A percentile compares a stretch with the other conserved stretches of the same genome.
Evolutionary conservation across 2,113 vertebrate species (phyloP).

Genomic region (Melospiza melodia): DNA sequence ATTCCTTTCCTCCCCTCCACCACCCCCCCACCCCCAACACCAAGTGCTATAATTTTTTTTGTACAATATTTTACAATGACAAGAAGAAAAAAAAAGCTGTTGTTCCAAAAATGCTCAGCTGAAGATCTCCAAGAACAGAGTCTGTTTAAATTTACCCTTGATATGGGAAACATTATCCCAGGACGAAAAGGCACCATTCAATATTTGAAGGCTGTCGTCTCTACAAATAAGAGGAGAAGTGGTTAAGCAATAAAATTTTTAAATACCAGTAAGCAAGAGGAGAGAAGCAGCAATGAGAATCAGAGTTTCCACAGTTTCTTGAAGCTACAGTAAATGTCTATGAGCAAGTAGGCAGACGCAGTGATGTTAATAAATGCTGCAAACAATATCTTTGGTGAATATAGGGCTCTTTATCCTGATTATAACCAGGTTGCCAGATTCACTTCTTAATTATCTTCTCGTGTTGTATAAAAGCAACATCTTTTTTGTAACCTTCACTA

Average conservation of each 20-base stretch:
- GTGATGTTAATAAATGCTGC: not conserved
- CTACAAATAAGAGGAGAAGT: not conserved
- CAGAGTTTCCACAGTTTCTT: not conserved
- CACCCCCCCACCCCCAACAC: accelerated
- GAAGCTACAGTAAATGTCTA: not conserved
- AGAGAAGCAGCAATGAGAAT: not conserved
- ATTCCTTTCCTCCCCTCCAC: accelerated
- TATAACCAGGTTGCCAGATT: not conserved
- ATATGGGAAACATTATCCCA: not conserved
- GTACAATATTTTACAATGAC: not conserved
- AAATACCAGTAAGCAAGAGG: too few relatives aligned
- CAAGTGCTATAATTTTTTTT: not conserved
- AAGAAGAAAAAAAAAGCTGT: not conserved
- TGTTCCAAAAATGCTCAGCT: not conserved
- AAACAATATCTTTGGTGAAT: not conserved
- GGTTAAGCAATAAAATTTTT: too few relatives aligned
- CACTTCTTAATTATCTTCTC: not conserved
- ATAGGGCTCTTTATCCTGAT: not conserved
- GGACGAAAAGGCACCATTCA: not conserved
- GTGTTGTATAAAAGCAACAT: not conserved
- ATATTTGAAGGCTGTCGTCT: not conserved
- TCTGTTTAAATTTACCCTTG: not conserved
- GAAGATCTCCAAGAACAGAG: not conserved
- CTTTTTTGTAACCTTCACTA: not conserved
- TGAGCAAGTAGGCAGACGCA: not conserved